Base-by-base conservation (phyloP, 2,797 vertebrate species). In the Pseudochirops cupreus region DNA sequence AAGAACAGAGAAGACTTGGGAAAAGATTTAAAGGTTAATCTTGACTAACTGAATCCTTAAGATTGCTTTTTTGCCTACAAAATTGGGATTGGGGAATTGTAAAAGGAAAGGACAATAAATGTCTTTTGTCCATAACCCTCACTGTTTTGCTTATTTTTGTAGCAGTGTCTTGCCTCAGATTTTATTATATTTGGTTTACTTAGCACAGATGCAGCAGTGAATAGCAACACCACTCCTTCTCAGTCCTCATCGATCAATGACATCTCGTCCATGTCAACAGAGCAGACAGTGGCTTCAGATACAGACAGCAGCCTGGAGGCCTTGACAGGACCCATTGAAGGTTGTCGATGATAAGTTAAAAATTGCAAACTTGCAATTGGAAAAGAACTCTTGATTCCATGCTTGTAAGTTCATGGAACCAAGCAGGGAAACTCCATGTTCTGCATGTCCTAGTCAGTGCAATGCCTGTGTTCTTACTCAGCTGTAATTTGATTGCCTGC, bases 181-280 rank as follows among this genome's bases (percentile, higher is more conserved):
- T 98, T 98, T 98, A 98, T 98, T 98, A 98, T 98, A 94, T 97
- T 98, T 99, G 98, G 98, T 98, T 98, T 98, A 98, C 98, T 98
- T 98, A 98, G 99, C 98, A 98, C 99, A 99, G 99, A 99, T 98
- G 99, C 98, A 98, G 99, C 99, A 98, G 99, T 99, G 98, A 99
- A 99, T 98, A 99, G 99, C 99, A 99, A 99, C 56, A 99, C 99
- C 96, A 99, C 99, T 21, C 99, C 99, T 97, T 99, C 99, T 90
- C 99, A 99, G 99, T 99, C 99, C 14, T 99, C 99, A 39, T 99
- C 99, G 92, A 99, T 99, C 99, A 99, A 99, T 92, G 99, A 99
- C 99, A 99, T 99, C 98, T 99, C 99, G 87, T 99, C 99, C 98
- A 99, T 99, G 99, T 99, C 99, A 98, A 99, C 99, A 56, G 99